Conservation (phyloP, 2,113 vertebrate species). For the Melanotaenia duboulayi region DNA sequence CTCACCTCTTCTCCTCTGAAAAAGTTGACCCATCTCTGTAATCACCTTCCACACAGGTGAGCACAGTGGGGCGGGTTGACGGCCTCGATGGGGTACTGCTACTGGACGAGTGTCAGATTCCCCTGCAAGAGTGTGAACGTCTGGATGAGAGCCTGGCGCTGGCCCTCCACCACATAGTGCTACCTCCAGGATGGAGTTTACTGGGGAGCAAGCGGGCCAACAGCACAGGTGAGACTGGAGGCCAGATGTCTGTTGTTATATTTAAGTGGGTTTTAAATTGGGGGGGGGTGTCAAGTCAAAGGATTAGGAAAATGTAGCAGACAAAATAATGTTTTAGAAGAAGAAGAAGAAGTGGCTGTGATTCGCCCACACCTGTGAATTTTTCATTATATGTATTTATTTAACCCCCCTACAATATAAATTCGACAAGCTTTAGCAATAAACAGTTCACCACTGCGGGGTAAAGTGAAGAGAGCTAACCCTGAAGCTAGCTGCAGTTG, state of each 20-base stretch:
- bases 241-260: not conserved
- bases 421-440: too few species aligned
- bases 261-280: too few species aligned
- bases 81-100: constrained; percentile 90
- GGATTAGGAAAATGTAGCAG: too few species aligned
- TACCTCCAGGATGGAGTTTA: constrained; percentile 91
- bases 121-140: constrained; percentile 87
- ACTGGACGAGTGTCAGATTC: constrained; percentile 88
- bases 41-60: constrained; percentile 79
- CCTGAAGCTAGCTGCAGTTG: too few species aligned
- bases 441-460: too few species aligned
- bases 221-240: constrained; percentile 68
- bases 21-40: constrained; percentile 42
- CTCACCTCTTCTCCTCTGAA: constrained; percentile 14
- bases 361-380: too few species aligned
- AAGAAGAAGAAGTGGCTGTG: too few species aligned
- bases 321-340: too few species aligned
- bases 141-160: constrained; percentile 90
- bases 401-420: too few species aligned
- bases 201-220: constrained; percentile 81
- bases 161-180: constrained; percentile 89
- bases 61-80: constrained; percentile 87
- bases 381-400: too few species aligned
- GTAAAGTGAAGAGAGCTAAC: too few species aligned
- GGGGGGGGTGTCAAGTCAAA: too few species aligned